These are phyloP conservation scores for Didymodactylos carnosus DNA, from an alignment of 2,888 invertebrate genomes.

Conservation along the genomic window DNA sequence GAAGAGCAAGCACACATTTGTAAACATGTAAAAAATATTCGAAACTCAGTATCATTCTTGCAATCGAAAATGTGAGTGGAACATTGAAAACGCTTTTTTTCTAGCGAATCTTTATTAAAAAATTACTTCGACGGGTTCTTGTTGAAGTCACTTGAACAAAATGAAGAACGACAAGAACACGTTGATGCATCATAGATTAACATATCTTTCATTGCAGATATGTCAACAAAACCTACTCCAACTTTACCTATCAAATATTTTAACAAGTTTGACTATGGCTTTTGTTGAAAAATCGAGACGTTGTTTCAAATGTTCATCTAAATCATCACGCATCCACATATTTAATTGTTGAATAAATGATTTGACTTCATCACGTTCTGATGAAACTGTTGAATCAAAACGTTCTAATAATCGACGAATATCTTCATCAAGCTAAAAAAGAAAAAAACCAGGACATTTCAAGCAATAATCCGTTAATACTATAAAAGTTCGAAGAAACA, in stretches of 20 bases:
- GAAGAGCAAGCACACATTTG: no score
- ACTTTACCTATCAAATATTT: conserved; percentile 79
- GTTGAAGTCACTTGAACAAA: no score
- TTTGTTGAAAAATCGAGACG: conserved; percentile 79
- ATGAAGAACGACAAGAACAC: no score
- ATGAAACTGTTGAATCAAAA: conserved; percentile 89
- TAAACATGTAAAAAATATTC: no score
- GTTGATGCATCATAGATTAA: no score
- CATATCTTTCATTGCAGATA: no score
- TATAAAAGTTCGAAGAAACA: background rate
- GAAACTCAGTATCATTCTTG: no score
- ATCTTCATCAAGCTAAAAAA: conserved; percentile 61
- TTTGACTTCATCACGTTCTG: conserved; percentile 30
- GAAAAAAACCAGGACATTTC: conserved; percentile 1
- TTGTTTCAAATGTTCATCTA: conserved; percentile 82
- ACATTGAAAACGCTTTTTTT: no score
- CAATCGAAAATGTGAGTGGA: no score
- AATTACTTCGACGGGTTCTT: no score
- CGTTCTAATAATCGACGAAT: conserved; percentile 74
- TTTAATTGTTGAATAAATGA: conserved; percentile 72
- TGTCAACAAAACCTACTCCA: no score
- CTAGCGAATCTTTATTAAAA: background rate
- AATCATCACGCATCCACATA: conserved; percentile 89
- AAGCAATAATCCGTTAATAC: background rate
- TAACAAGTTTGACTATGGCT: conserved; percentile 83